Conservation (phyloP, 1,140 invertebrate species). For the Eupristina koningsbergeri region DNA sequence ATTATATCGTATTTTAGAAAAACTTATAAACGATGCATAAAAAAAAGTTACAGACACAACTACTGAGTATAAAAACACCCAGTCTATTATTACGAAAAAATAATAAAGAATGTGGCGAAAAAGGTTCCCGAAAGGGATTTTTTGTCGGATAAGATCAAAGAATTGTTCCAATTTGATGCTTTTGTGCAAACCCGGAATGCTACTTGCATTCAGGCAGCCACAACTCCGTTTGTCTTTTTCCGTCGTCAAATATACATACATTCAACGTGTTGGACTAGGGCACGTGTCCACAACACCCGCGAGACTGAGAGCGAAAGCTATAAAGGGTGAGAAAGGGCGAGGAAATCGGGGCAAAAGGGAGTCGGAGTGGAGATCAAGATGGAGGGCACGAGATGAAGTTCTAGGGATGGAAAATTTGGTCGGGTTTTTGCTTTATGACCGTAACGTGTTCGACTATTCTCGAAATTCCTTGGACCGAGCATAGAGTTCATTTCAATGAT, state of each 20-base stretch:
- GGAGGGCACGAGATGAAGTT: neutral
- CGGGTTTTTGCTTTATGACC: neutral
- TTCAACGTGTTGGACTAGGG: slow-evolving; percentile 50
- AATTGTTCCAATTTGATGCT: neutral
- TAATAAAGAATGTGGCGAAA: neutral
- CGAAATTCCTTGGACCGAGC: neutral
- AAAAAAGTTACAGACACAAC: too few relatives aligned
- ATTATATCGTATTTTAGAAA: too few relatives aligned
- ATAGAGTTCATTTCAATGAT: neutral
- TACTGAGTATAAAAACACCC: too few relatives aligned
- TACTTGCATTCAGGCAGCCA: slow-evolving; percentile 50
- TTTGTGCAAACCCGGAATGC: slow-evolving; percentile 34
- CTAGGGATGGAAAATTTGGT: neutral
- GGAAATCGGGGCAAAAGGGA: neutral
- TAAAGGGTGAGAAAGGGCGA: neutral
- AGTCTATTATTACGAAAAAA: too few relatives aligned
- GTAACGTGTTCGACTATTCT: neutral
- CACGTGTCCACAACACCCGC: slow-evolving; percentile 10
- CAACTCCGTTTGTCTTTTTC: slow-evolving; percentile 55
- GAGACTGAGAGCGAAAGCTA: neutral
- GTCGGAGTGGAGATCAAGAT: neutral
- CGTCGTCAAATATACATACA: slow-evolving; percentile 58
- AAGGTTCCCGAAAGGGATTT: neutral
- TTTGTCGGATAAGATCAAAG: slow-evolving; percentile 41
- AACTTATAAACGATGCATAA: too few relatives aligned